Percentiles rank a stretch among this genome's conserved stretches.
These are phyloP conservation scores for Pipra filicauda DNA, from an alignment of 2,113 vertebrate genomes.

Conservation along the genomic window DNA sequence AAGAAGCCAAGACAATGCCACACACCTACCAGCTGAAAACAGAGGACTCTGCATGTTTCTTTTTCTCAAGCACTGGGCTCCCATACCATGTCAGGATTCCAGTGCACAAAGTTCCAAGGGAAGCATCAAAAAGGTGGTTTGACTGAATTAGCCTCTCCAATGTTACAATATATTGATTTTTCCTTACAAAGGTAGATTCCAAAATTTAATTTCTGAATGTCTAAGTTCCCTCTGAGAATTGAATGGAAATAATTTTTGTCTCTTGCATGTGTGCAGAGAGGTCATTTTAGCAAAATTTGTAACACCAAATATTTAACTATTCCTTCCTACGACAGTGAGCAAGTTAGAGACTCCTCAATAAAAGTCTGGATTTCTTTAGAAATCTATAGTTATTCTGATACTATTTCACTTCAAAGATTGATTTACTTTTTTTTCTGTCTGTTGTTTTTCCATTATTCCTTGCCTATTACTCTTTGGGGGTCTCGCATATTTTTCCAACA, in stretches of 20 bases:
- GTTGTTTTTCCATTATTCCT: background rate
- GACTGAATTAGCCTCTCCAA: background rate
- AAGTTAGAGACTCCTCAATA: background rate
- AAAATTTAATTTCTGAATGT: conserved; percentile 24
- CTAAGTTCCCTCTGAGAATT: background rate
- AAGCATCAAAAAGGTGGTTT: background rate
- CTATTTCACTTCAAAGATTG: background rate
- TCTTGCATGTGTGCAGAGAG: background rate
- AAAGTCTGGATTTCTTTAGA: background rate
- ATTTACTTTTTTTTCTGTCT: background rate
- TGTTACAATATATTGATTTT: background rate
- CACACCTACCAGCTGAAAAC: background rate
- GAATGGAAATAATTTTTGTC: background rate
- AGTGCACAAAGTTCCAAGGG: background rate
- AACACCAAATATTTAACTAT: background rate
- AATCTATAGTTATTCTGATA: background rate
- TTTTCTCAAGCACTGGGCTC: background rate
- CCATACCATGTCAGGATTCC: background rate
- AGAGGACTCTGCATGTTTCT: background rate
- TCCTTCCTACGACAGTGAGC: background rate
- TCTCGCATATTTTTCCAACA: background rate
- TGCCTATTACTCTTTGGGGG: background rate
- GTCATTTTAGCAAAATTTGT: background rate
- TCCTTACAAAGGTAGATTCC: background rate
- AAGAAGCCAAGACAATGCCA: background rate